These are phyloP conservation scores for Dicranocentrus wangi DNA, from an alignment of 2,888 invertebrate genomes.

Conservation along the genomic window DNA sequence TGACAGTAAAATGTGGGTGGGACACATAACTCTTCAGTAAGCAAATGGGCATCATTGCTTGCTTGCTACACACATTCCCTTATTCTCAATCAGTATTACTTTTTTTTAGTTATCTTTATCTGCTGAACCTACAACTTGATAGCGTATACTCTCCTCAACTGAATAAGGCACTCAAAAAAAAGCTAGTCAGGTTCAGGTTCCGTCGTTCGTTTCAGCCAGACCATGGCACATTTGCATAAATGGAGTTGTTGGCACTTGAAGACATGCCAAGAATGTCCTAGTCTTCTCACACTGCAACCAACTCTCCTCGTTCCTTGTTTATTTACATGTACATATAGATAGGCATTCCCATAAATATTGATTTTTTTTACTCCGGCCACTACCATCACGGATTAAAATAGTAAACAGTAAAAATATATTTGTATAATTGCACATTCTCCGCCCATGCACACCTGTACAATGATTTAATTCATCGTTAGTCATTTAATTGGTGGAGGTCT, in stretches of 20 bases:
- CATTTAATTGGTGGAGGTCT: too few relatives aligned
- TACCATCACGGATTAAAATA: neutral
- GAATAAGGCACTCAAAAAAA: neutral
- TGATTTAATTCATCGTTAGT: too few relatives aligned
- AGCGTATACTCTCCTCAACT: too few relatives aligned
- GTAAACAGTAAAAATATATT: neutral
- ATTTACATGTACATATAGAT: conserved; percentile 2
- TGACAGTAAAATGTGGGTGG: conserved; percentile 37
- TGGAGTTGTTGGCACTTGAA: conserved; percentile 56
- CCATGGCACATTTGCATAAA: too few relatives aligned
- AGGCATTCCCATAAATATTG: neutral
- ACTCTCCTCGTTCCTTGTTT: conserved; percentile 31
- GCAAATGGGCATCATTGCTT: too few relatives aligned
- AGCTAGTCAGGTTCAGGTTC: conserved; percentile 27
- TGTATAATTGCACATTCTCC: too few relatives aligned
- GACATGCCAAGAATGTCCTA: conserved; percentile 57
- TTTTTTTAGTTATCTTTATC: too few relatives aligned
- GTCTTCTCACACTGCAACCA: conserved; percentile 10
- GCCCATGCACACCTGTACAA: too few relatives aligned
- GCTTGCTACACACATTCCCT: too few relatives aligned
- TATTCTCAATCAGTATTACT: too few relatives aligned
- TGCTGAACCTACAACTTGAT: too few relatives aligned
- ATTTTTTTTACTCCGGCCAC: too few relatives aligned
- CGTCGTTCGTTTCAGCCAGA: conserved; percentile 18
- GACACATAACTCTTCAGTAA: conserved; percentile 6